These are phyloP conservation scores for Luidia sarsii DNA, from an alignment of 53 echinoderm and acorn worm genomes.

Conservation along the genomic window DNA sequence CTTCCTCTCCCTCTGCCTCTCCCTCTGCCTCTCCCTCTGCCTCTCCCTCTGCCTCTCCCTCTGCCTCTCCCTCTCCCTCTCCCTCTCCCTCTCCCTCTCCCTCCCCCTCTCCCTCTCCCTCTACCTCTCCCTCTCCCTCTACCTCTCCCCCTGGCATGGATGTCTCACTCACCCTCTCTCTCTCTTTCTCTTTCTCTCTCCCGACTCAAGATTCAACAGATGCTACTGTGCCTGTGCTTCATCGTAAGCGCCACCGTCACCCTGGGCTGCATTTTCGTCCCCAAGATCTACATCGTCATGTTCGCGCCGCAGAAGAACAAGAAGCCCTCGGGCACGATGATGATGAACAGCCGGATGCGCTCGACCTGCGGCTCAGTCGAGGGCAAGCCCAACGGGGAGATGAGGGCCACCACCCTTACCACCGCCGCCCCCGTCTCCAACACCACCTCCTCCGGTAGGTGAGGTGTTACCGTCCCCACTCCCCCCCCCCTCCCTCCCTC, in stretches of 20 bases:
- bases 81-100: too few relatives aligned
- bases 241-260: constrained; percentile 86
- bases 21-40: too few relatives aligned
- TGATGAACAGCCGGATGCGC: constrained; percentile 83
- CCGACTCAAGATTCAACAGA: constrained; percentile 82
- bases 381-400: constrained; percentile 81
- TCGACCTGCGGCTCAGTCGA: constrained; percentile 89
- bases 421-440: constrained; percentile 73
- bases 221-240: constrained; percentile 87
- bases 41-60: too few relatives aligned
- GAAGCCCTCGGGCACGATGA: constrained; percentile 82
- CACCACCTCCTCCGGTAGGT: constrained; percentile 86
- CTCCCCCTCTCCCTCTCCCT: too few relatives aligned
- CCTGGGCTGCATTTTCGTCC: constrained; percentile 92
- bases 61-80: too few relatives aligned
- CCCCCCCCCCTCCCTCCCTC: background rate
- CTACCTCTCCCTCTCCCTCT: too few relatives aligned
- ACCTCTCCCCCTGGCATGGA: too few relatives aligned
- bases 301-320: constrained; percentile 98
- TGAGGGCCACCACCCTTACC: constrained; percentile 48
- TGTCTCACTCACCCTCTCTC: too few relatives aligned
- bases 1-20: too few relatives aligned
- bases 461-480: background rate
- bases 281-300: constrained; percentile 95
- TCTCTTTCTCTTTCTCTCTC: background rate